phyloP scores from a whole-genome alignment of 2,113 vertebrate species.

The Oncorhynchus keta region DNA sequence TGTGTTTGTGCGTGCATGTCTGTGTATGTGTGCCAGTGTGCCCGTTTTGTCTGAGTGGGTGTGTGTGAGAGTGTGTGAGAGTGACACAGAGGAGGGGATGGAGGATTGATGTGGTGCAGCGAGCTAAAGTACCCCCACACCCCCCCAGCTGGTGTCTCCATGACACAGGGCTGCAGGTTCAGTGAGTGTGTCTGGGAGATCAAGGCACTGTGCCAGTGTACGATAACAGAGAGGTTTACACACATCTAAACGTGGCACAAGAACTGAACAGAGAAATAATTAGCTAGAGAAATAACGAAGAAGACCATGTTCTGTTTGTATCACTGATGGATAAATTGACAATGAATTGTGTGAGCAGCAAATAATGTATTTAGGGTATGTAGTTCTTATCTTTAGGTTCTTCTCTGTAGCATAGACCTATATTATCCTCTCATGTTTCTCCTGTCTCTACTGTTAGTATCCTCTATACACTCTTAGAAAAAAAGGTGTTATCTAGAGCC shows the following conservation, averaged over 20 bases:
- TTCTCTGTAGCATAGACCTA: background rate
- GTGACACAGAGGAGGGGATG: conserved; percentile 23
- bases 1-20: background rate
- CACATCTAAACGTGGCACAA: background rate
- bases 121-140: conserved; percentile 70
- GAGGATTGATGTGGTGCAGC: conserved; percentile 65
- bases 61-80: conserved; percentile 34
- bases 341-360: too few species aligned
- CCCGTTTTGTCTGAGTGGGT: conserved; percentile 12
- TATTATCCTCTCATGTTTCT: background rate
- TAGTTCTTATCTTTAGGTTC: background rate
- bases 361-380: background rate
- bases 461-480: background rate
- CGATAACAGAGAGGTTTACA: background rate
- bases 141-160: conserved; percentile 63
- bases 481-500: background rate
- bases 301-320: too few species aligned
- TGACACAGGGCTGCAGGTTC: conserved; percentile 43
- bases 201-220: background rate
- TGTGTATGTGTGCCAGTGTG: conserved; percentile 5
- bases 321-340: too few species aligned
- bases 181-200: conserved; percentile 14
- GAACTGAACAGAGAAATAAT: too few species aligned
- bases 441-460: background rate
- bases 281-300: too few species aligned